Evolutionary conservation across 2,113 vertebrate genomes (phyloP).

Genomic region (Chrysochloris asiatica): DNA sequence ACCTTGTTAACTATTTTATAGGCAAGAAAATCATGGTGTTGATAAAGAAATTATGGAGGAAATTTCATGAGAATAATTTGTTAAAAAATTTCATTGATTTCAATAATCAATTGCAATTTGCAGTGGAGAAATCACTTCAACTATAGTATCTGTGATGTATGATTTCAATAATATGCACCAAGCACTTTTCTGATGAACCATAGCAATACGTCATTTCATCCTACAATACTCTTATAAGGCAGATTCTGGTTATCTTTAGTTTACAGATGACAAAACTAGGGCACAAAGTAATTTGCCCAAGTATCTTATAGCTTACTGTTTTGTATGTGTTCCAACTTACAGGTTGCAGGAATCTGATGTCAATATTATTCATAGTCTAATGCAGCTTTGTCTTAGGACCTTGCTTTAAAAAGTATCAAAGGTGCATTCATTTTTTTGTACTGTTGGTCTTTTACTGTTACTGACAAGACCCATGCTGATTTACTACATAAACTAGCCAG

Average conservation of each 20-base stretch:
- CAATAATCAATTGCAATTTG: not conserved
- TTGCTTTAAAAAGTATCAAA: not conserved
- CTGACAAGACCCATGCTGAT: not conserved
- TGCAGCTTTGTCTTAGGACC: not conserved
- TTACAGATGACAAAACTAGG: not conserved
- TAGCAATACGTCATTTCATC: not conserved
- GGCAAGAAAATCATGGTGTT: not conserved
- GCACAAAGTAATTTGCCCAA: not conserved
- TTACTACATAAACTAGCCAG: not conserved
- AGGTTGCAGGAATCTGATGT: not conserved
- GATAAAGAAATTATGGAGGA: not conserved
- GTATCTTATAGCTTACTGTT: not conserved
- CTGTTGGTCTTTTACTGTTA: not conserved
- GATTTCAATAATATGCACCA: not conserved
- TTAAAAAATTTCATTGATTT: not conserved
- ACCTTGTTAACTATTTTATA: constrained; percentile 11
- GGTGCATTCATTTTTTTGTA: not conserved
- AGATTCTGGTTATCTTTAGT: not conserved
- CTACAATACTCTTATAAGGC: not conserved
- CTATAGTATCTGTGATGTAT: not conserved
- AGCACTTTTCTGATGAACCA: not conserved
- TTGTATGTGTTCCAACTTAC: not conserved
- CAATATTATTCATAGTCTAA: not conserved
- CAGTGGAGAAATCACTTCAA: not conserved
- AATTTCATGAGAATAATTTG: constrained; percentile 20